A percentile compares a stretch with the other conserved stretches of the same genome.
Conservation (phyloP, 2,113 vertebrate genomes). For the Cardinalis cardinalis region DNA sequence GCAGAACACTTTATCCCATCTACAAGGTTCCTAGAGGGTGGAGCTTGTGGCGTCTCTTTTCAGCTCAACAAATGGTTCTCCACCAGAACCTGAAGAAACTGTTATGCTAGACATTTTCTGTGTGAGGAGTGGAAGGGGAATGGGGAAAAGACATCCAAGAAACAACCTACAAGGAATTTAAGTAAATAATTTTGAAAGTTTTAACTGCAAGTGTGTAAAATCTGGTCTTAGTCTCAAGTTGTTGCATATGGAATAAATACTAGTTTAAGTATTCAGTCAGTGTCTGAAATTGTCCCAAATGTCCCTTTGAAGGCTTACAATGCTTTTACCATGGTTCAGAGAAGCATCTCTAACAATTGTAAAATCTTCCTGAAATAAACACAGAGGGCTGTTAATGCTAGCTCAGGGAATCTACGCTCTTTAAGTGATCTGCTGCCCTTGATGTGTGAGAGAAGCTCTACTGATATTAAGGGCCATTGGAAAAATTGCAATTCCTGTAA, state of each 20-base stretch:
- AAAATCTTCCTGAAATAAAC: slow-evolving; percentile 19
- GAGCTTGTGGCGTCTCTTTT: not conserved
- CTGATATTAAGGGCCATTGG: not conserved
- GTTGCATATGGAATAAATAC: not conserved
- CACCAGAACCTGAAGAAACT: not conserved
- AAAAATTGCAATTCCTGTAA: not conserved
- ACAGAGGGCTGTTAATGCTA: not conserved
- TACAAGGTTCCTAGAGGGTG: not conserved
- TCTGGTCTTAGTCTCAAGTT: not conserved
- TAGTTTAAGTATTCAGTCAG: not conserved
- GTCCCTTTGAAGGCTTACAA: not conserved
- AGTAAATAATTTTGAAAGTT: not conserved
- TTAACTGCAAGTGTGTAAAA: not conserved
- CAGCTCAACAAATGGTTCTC: not conserved
- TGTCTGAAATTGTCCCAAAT: not conserved
- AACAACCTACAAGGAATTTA: not conserved
- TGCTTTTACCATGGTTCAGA: not conserved
- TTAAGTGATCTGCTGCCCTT: not conserved
- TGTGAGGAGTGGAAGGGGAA: not conserved
- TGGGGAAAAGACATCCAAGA: not conserved
- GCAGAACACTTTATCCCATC: not conserved
- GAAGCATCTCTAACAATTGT: not conserved
- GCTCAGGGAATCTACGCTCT: not conserved
- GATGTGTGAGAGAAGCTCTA: not conserved
- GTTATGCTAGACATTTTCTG: not conserved